phyloP scores from a whole-genome alignment of 2,113 vertebrate genomes.

The Phalacrocorax aristotelis region DNA sequence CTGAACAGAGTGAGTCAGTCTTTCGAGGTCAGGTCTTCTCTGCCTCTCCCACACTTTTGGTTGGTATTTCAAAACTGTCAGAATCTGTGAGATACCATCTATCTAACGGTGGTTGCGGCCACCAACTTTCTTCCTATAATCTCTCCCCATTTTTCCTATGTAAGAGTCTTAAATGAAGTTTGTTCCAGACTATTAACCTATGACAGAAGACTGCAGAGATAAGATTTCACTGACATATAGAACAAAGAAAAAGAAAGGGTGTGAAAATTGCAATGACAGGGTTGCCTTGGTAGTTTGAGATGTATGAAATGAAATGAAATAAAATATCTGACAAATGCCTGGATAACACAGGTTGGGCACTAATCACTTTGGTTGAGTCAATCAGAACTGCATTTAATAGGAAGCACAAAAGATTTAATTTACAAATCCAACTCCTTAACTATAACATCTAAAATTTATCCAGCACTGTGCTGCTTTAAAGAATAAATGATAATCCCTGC shows the following conservation, averaged over 20 bases:
- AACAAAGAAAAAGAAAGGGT: constrained; percentile 77
- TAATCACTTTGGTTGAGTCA: constrained; percentile 19
- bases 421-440: neutral
- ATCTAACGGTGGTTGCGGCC: neutral
- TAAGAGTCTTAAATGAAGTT: constrained; percentile 73
- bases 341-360: constrained; percentile 46
- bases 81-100: neutral
- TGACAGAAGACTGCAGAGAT: constrained; percentile 73
- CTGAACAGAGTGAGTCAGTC: neutral
- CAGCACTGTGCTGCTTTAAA: neutral
- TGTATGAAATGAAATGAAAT: constrained; percentile 72
- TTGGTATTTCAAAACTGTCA: constrained; percentile 11
- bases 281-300: constrained; percentile 71
- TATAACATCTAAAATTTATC: neutral
- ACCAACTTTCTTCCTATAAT: constrained; percentile 61
- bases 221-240: constrained; percentile 75
- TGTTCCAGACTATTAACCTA: constrained; percentile 80
- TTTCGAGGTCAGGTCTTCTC: neutral
- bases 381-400: neutral
- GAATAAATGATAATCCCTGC: neutral
- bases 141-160: constrained; percentile 39
- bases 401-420: neutral
- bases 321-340: constrained; percentile 73
- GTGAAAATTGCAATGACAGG: constrained; percentile 78
- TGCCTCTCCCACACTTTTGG: neutral